Base-by-base conservation (phyloP, 64 coral and sea anemone species). In the Montipora foliosa region DNA sequence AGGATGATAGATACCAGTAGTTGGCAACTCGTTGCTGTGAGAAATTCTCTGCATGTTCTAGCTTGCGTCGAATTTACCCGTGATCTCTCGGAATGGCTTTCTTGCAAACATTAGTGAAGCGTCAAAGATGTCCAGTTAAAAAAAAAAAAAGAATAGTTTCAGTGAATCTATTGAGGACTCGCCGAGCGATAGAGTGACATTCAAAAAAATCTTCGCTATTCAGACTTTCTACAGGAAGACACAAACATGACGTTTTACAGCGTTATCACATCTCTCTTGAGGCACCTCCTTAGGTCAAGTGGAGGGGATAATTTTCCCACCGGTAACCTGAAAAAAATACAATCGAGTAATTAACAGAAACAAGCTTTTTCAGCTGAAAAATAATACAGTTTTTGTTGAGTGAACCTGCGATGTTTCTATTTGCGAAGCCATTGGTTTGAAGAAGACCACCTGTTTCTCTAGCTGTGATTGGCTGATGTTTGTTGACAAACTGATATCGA, bases 11-110 rank as follows among this genome's bases (percentile, higher is more conserved):
- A 37, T 37, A 37, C 37, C 37, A 37, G 2, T 2, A 37, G 37
- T 37, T 37, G 25, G 22, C 0, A 25, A 25, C 25, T 13, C 44
- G 4, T 16, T n/a, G 44, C 13, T 67, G 44, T 10, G 37, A 10
- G 16, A 51, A 72, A 72, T 86, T 72, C 11, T 59, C 3, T 0
- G 64, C 82, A 86, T 86, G 24, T 86, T 86, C 73, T 8, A 86
- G 82, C 64, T 86, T 86, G 82, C 66, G 82, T 86, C 44, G 71
- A 86, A 71, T 86, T 57, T 71, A 15, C 49, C 82, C 66, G 66
- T 57, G 53, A 8, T 57, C 44, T 44, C 82, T 48, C 8, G 66
- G 81, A 84, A 84, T 84, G 81, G 25, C 59, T 66, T 67, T 84
- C 66, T 67, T 86, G 82, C 64, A 86, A 29, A 86, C 67, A 49